Evolutionary conservation across 2,797 vertebrate genomes (phyloP).

Genomic region (Argya squamiceps): DNA sequence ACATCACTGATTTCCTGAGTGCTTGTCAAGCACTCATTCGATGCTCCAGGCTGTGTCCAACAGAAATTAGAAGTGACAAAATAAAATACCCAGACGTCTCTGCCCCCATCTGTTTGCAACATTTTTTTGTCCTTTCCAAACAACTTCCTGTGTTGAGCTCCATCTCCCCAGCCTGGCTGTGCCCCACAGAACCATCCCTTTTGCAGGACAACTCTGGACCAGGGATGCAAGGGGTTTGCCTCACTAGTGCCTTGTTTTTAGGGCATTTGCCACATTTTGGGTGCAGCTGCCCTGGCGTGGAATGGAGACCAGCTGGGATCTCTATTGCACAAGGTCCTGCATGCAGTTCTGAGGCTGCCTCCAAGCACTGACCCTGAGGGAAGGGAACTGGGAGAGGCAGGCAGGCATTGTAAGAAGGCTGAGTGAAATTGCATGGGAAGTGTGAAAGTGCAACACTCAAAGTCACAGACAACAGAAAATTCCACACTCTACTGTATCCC

Average conservation of each 20-base stretch:
- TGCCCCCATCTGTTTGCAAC: not conserved
- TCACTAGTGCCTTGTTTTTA: not conserved
- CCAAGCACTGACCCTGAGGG: not conserved
- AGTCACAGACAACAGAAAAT: not conserved
- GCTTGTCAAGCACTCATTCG: not conserved
- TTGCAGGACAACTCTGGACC: fast-evolving
- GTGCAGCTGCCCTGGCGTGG: not conserved
- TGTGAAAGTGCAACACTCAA: not conserved
- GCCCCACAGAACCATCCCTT: not conserved
- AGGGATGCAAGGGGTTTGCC: not conserved
- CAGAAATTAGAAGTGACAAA: not conserved
- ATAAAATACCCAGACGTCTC: not conserved
- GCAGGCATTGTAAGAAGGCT: not conserved
- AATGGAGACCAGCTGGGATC: not conserved
- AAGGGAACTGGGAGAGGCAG: not conserved
- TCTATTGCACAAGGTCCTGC: not conserved
- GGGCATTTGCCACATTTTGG: not conserved
- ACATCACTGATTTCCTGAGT: not conserved
- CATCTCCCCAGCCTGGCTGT: not conserved
- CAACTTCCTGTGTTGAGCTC: not conserved
- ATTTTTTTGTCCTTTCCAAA: not conserved
- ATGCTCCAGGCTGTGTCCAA: not conserved
- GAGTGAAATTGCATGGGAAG: not conserved
- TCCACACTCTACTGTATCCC: not conserved
- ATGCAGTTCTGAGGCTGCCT: not conserved